Base-by-base conservation (phyloP, 2,797 vertebrate genomes). In the Protonibea diacanthus region DNA sequence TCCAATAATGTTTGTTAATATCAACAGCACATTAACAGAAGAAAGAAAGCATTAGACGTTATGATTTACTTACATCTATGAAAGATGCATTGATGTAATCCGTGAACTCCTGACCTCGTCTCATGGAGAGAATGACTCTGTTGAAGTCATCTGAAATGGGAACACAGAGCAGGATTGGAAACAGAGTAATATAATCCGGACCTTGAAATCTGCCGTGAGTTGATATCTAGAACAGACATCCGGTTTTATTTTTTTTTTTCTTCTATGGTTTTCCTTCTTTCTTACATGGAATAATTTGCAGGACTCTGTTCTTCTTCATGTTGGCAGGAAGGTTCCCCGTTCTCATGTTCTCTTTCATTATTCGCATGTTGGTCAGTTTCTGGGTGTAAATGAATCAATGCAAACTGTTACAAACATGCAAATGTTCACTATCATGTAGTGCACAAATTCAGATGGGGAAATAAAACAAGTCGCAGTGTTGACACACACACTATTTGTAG, bases 281-380 rank as follows among this genome's bases (percentile, higher is more conserved):
- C 97, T 96, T 96, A 99, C 98, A 99, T 0, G 98, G 97, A 83
- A 99, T 99, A 66, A 99, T 99, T 95, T 99, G 98, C 82, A 99
- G 97, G 56, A 99, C 98, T 78, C 98, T 84, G 74, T 98, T 98
- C 92, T 99, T 99, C 95, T 98, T 99, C 98, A 99, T 99, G 87
- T 99, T 99, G 21, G 97, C 97, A 0, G 98, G 97, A 14, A 99
- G 94, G 86, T 99, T 99, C 71, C 98, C 98, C 0, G 93, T 97
- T 67, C 98, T 96, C 98, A 99, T 99, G 94, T 99, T 98, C 90
- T 99, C 98, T 82, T 99, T 99, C 97, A 99, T 98, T 91, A 99
- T 99, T 21, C 98, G 92, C 86, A 99, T 98, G 0, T 97, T 99
- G 4, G 97, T 99, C 89, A 99, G 90, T 93, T 99, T 99, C 98